Evolutionary conservation across 2,888 invertebrate species (phyloP), one percentile per base, ranked within the genome.

Genomic region (Clepsis dumicolana): DNA sequence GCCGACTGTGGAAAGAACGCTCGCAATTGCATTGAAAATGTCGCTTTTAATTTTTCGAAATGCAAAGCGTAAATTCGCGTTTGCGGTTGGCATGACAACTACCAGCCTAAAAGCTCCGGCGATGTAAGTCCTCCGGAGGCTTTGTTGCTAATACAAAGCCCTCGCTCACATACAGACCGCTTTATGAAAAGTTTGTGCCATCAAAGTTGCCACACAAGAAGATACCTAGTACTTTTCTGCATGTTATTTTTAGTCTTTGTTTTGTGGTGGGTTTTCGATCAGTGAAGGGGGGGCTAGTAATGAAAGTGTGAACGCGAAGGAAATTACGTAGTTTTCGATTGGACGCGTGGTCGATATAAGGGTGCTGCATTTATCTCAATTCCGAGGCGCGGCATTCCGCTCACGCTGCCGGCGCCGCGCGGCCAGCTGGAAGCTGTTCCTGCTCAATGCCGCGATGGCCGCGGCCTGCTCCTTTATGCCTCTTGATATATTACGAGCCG

Each of bases 21-120:
- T 89, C 80, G 86, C 86, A 88, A 91, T 90, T 87, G 88, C 91
- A 90, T 90, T 89, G 85, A 87, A 89, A 92, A 89, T 86, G 91
- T 88, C 86, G 89, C 89, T 91, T 92, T 91, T 90, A 90, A 90
- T 91, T 91, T 91, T 90, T 89, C 88, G 83, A 89, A 91, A 90
- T 88, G 87, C 89, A 89, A 90, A 92, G 89, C 86, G 86, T 87
- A 90, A 90, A 89, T 91, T 90, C 84, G 82, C 86, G 86, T 91
- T 90, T 90, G 91, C 80, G 86, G 86, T 75, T 81, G 85, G 85
- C 80, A 87, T 85, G 86, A 87, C 87, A 89, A 87, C 89, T 87
- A 84, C 87, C 82, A 82, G 88, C 88, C 90, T 91, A 91, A 92
- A 92, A 92, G 91, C 92, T 80, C 81, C 81, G 80, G 80, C 82